Evolutionary conservation across 2,113 vertebrate species (phyloP), one percentile per base, ranked within the genome.

Genomic region (Neogale vison): DNA sequence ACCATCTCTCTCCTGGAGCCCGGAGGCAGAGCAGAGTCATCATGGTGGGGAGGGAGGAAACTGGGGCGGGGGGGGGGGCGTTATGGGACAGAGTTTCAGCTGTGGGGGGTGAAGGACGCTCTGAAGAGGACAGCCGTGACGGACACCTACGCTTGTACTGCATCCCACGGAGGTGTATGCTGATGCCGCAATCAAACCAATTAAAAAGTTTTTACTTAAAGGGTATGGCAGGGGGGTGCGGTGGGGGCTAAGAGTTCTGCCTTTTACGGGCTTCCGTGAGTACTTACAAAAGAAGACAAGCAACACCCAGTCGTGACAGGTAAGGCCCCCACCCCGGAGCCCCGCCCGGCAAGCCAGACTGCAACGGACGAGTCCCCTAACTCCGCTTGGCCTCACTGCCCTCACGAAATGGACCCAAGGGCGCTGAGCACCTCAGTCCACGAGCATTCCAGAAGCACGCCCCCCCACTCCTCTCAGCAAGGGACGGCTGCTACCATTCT

Each of bases 81-180:
- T 18, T 42, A 10, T 0, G 65, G 65, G 65, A 18, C 65, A 18
- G 61, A 13, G 20, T 21, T 9, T 11, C 18, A 55, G 59, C 26
- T 65, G 15, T 8, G 31, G 36, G 23, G 3, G 1, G 42, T 2
- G 57, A 29, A 31, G 17, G 17, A 79, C 4, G 39, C 11, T 34
- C 47, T 21, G 23, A 42, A 63, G 61, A 13, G 1, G 82, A 71
- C 0, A 3, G 71, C 1, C 1, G 14, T 9, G 11, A 72, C 0
- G 12, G 15, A 3, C 21, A 21, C 12, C 4, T 2, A 0, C 0
- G 20, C 52, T 2, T 0, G 45, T 2, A 2, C 88, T 42, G 18
- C 0, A 7, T 17, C 13, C 55, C 23, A 42, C 6, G 21, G 55
- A 72, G 7, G 47, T 0, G 0, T 0, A 1, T 2, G 9, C 36